phyloP scores from a whole-genome alignment of 2,888 invertebrate species.

The Chymomyza amoena region DNA sequence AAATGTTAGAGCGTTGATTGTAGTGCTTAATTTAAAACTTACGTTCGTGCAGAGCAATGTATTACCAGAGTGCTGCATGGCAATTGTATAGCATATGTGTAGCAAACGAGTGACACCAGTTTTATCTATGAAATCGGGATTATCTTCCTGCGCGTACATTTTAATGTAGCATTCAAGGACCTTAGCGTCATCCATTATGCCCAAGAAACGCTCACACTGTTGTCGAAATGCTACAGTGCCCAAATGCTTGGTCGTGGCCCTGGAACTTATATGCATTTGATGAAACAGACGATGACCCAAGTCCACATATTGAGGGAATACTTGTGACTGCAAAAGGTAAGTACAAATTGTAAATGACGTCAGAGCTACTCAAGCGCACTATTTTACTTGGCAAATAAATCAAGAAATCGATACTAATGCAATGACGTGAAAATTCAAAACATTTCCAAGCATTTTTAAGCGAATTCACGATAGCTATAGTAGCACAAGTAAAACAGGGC shows the following conservation, averaged over 20 bases:
- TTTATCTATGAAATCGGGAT: conserved; percentile 82
- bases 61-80: conserved; percentile 87
- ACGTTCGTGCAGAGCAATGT: conserved; percentile 83
- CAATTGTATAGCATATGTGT: conserved; percentile 87
- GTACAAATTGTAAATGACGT: background rate
- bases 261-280: conserved; percentile 82
- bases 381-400: background rate
- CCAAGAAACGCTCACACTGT: conserved; percentile 85
- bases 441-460: no score
- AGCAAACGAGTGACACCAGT: conserved; percentile 84
- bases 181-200: conserved; percentile 81
- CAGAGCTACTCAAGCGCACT: background rate
- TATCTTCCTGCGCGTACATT: conserved; percentile 81
- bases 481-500: background rate
- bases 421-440: background rate
- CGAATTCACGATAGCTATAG: background rate
- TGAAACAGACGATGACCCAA: conserved; percentile 85
- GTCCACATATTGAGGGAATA: conserved; percentile 88
- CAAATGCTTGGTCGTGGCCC: conserved; percentile 83
- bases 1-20: background rate
- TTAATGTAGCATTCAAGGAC: conserved; percentile 86
- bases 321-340: conserved; percentile 81
- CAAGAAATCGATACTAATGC: background rate
- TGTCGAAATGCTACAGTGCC: conserved; percentile 84
- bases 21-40: conserved; percentile 30